phyloP scores from a whole-genome alignment of 2,888 invertebrate species.

The Troides helena region DNA sequence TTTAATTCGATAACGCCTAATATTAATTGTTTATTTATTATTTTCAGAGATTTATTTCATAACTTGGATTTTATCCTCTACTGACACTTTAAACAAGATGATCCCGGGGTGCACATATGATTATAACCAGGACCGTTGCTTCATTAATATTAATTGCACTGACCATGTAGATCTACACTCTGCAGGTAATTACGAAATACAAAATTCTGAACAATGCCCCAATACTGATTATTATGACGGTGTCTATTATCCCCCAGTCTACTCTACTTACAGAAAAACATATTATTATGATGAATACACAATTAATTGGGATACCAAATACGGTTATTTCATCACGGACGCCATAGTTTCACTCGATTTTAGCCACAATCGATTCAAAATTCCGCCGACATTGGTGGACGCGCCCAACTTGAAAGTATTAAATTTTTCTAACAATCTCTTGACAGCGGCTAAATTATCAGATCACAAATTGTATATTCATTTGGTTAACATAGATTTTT shows the following conservation, averaged over 20 bases:
- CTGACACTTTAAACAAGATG: background rate
- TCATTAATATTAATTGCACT: background rate
- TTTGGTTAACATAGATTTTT: constrained; percentile 50
- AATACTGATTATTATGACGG: too few species aligned
- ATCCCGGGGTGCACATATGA: background rate
- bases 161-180: background rate
- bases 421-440: constrained; percentile 47
- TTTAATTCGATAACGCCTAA: background rate
- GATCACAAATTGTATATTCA: constrained; percentile 38
- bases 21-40: background rate
- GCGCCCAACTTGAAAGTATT: constrained; percentile 46
- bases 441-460: constrained; percentile 45
- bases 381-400: constrained; percentile 36
- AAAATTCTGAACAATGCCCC: background rate
- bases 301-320: background rate
- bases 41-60: constrained; percentile 1
- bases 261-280: background rate
- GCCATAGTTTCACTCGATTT: constrained; percentile 44
- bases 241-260: background rate
- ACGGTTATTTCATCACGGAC: background rate
- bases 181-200: too few species aligned
- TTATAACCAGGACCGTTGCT: background rate
- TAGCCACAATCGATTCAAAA: constrained; percentile 39
- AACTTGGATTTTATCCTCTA: background rate
- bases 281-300: background rate